phyloP scores from a whole-genome alignment of 2,113 vertebrate genomes.

The Salvelinus sp. region DNA sequence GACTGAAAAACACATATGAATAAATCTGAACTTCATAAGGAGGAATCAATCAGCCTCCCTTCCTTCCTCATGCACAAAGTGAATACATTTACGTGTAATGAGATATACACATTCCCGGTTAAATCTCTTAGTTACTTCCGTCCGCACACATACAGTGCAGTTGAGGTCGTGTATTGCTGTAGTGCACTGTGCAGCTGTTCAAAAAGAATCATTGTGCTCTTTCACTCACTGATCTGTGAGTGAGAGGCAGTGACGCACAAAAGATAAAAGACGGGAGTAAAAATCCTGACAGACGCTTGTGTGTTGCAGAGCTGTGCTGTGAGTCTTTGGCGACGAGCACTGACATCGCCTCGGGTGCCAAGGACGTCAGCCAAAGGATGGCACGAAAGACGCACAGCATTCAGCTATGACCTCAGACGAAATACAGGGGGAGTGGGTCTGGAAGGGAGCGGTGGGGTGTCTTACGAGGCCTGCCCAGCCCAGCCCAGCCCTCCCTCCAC shows the following conservation, averaged over 20 bases:
- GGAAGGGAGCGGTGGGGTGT: too few species aligned
- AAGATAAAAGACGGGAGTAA: neutral
- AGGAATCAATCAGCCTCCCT: conserved; percentile 11
- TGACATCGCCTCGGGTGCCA: neutral
- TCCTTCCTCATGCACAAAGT: neutral
- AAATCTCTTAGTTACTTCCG: neutral
- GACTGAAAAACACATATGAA: conserved; percentile 42
- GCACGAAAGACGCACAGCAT: neutral
- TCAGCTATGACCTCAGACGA: conserved; percentile 30
- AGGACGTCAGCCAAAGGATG: conserved; percentile 15
- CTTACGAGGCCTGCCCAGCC: neutral
- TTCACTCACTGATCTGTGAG: neutral
- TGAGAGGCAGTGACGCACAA: neutral
- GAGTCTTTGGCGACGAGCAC: neutral
- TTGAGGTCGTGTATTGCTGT: neutral
- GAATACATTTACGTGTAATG: conserved; percentile 3
- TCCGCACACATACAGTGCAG: neutral
- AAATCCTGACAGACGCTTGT: neutral
- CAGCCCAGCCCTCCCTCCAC: neutral
- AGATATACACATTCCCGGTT: neutral
- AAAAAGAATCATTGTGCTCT: neutral
- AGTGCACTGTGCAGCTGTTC: neutral
- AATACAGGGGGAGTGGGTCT: neutral
- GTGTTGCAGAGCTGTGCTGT: neutral
- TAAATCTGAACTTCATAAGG: conserved; percentile 43